Percentiles rank a stretch among this genome's conserved stretches.
Evolutionary conservation across 2,888 invertebrate species (phyloP).

Genomic region (Ellobium chinense): DNA sequence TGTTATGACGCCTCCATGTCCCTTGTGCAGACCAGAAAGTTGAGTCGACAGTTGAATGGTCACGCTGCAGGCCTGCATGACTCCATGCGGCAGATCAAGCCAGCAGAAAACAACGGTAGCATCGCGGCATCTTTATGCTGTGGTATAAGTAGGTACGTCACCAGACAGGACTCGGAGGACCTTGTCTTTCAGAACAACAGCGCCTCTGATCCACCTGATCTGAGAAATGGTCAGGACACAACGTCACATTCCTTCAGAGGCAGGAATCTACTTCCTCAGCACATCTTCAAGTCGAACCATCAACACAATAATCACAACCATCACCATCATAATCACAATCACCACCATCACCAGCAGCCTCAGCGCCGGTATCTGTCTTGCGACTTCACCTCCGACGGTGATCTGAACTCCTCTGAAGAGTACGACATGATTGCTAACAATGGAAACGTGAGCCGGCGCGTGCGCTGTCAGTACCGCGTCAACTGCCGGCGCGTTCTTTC

Average conservation of each 20-base stretch:
- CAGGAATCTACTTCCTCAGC: too few species aligned
- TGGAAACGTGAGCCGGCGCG: background rate
- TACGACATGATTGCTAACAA: conserved; percentile 31
- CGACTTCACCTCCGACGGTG: conserved; percentile 34
- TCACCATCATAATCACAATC: background rate
- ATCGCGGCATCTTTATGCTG: background rate
- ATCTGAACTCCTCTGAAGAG: conserved; percentile 36
- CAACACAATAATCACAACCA: background rate
- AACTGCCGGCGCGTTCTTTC: conserved; percentile 80
- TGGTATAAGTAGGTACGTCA: background rate
- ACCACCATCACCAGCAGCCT: background rate
- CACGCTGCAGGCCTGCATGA: background rate
- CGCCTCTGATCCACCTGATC: background rate
- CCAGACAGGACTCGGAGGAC: background rate
- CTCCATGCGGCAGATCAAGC: background rate
- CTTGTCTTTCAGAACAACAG: background rate
- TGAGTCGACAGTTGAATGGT: background rate
- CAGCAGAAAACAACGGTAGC: conserved; percentile 9
- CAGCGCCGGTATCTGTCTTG: background rate
- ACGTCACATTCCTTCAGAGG: background rate
- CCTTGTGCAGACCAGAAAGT: background rate
- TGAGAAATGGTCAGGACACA: background rate
- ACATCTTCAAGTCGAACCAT: background rate
- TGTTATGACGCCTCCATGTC: conserved; percentile 10
- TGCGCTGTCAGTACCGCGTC: conserved; percentile 37